phyloP scores from a whole-genome alignment of 1,140 invertebrate genomes.

The Pomacea maculata region DNA sequence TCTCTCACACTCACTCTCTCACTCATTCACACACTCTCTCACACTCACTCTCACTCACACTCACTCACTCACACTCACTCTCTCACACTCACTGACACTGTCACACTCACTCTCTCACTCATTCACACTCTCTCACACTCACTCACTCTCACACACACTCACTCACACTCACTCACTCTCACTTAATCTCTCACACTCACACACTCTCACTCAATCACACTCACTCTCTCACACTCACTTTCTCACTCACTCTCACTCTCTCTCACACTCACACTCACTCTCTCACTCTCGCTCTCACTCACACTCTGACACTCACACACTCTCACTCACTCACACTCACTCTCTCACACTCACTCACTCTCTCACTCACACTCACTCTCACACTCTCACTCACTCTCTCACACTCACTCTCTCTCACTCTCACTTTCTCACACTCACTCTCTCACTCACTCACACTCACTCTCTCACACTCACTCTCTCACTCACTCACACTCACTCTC shows the following conservation, averaged over 20 bases:
- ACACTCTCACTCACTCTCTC: not conserved
- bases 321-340: not conserved
- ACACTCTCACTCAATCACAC: not conserved
- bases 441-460: not conserved
- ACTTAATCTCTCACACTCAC: not conserved
- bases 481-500: no score
- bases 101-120: not conserved
- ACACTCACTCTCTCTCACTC: not conserved
- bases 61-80: conserved; percentile 3
- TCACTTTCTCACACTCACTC: not conserved
- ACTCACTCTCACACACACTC: not conserved
- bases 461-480: not conserved
- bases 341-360: no score
- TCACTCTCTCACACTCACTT: no score
- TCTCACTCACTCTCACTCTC: no score
- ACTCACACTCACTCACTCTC: not conserved
- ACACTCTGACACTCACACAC: not conserved
- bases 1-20: no score
- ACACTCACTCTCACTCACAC: not conserved
- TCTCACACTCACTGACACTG: not conserved
- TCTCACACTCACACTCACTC: no score
- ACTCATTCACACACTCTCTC: not conserved
- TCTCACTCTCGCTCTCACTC: no score
- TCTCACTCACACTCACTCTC: not conserved
- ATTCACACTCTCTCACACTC: not conserved